Evolutionary conservation across 2,113 vertebrate species (phyloP), one percentile per base, ranked within the genome.

Genomic region (Thermophis baileyi): DNA sequence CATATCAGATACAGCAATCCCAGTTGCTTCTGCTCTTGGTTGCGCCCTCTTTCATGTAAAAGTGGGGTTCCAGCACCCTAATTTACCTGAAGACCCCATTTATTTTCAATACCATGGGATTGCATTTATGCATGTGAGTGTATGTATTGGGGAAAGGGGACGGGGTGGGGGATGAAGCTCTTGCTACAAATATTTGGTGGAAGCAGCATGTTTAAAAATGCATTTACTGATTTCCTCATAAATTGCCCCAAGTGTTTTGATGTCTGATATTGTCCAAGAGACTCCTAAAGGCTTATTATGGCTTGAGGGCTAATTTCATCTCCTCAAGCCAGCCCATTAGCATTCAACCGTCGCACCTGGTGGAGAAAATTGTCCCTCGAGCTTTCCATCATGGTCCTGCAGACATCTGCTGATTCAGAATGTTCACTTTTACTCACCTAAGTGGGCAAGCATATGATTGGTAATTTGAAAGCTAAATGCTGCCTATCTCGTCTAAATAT

Each of bases 321-420:
- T 97, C 95, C 94, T 95, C 97, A 96, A 96, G 94, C 96, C 95
- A 96, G 94, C 89, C 96, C 97, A 97, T 98, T 98, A 98, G 95
- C 96, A 96, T 97, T 97, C 50, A 30, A 8, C 44, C 30, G 2
- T 90, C 1, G 11, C 51, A 47, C 35, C 40, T 85, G 22, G 6
- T 85, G 30, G 3, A 12, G 87, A 89, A 46, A 50, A 51, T 91
- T 95, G 90, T 93, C 91, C 91, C 96, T 96, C 96, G 94, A 96
- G 95, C 96, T 96, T 96, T 93, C 93, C 96, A 97, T 98, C 97
- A 98, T 97, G 97, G 97, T 97, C 96, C 97, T 96, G 96, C 95
- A 85, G 60, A 98, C 97, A 98, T 98, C 97, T 98, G 97, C 96
- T 96, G 95, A 97, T 97, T 97, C 97, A 98, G 96, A 98, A 97